Evolutionary conservation across 2,113 vertebrate species (phyloP), one percentile per base, ranked within the genome.

Genomic region (Gavia stellata): DNA sequence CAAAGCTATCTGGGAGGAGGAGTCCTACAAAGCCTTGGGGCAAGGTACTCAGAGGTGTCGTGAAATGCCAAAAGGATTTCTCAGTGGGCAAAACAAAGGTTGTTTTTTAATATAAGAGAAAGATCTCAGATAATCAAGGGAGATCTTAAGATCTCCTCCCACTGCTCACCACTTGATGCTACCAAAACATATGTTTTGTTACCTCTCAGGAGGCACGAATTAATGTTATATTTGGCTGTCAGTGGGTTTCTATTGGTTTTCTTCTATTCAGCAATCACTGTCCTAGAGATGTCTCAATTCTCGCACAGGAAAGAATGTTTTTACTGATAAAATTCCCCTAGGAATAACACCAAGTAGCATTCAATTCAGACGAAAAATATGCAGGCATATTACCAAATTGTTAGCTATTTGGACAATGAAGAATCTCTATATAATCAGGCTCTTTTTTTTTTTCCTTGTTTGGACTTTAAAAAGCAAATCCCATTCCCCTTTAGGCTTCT

Each of bases 51-150:
- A 47, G 63, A 95, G 81, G 59, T 73, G 70, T 17, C 86, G 45
- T 87, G 96, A 96, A 98, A 97, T 96, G 86, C 79, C 84, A 74
- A 52, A 70, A 95, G 65, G 67, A 82, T 95, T 96, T 90, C 84
- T 85, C 95, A 58, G 55, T 72, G 55, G 67, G 71, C 44, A 77
- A 96, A 96, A 83, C 40, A 94, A 96, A 94, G 91, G 91, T 96
- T 92, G 92, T 83, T 31, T 85, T 95, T 95, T 87, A 93, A 75
- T 14, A 85, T 36, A 58, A 38, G 49, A 52, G 61, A 62, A 81
- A 82, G 36, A 84, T 89, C 50, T 92, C 77, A 86, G 78, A 91
- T 94, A 97, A 95, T 95, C 88, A 92, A 73, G 77, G n/a, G 56
- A 96, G 56, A 94, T 84, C 24, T 67, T 91, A 88, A 45, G 50